Base-by-base conservation (phyloP, 1,140 invertebrate species). In the Nasonia giraulti region DNA sequence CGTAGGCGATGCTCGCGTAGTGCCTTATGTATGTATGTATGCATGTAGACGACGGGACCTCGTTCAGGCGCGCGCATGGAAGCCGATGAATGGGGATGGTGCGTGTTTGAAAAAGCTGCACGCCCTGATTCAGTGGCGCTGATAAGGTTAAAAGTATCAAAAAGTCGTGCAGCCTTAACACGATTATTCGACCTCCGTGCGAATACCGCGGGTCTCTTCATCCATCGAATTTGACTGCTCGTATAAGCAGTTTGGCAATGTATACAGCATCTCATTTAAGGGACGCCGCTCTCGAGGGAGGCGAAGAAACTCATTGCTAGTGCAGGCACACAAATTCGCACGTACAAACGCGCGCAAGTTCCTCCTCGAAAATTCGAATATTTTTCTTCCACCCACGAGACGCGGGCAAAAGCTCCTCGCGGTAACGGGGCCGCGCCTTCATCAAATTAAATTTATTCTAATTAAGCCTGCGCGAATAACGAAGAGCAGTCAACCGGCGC, bases 361-460 rank as follows among this genome's bases (percentile, higher is more conserved):
- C 17, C 50, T 20, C 7, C 55, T 62, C 20, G 50, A 55, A 31
- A 71, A 71, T 71, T n/a, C 69, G 31, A 71, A 71, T 71, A 71
- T 33, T 71, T 71, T 71, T 71, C 69, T 71, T 71, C 5, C 3
- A 71, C 27, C 69, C 69, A 12, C 27, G 66, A 71, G 0, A 17
- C n/a, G 14, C 62, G n/a, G 40, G 40, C 7, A 20, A 20, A 62
- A 62, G 55, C 55, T n/a, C 17, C 55, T 20, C 55, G 55, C 55
- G 20, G 20, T 7, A 7, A 14, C 55, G 6, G 3, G 6, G 3
- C 55, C 6, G 55, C 23, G 68, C 31, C 27, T 71, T 71, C 69
- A n/a, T 71, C 23, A 17, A 71, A 71, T 71, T 71, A 10, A 71
- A 71, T 71, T 71, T 33, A 71, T 71, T 71, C 69, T 71, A 71